Percentiles rank a stretch among this genome's conserved stretches.
These are phyloP conservation scores for Botia kubotai DNA, from an alignment of 2,797 vertebrate species.

Conservation along the genomic window DNA sequence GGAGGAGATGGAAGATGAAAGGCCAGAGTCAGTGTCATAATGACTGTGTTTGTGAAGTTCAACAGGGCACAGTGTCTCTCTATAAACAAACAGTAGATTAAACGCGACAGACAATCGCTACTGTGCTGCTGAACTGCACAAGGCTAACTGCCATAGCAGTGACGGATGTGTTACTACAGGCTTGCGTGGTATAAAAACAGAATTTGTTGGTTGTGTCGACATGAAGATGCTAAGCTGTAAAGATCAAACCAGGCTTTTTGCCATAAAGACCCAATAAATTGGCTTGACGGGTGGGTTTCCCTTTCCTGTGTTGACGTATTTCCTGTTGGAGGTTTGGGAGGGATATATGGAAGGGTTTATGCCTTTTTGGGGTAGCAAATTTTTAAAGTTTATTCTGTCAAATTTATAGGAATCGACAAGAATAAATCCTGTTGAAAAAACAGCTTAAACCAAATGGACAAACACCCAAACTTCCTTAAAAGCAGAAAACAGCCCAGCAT, in stretches of 20 bases:
- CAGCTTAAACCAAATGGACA: not conserved
- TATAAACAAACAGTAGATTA: slow-evolving; percentile 21
- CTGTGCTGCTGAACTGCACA: not conserved
- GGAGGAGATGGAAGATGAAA: slow-evolving; percentile 3
- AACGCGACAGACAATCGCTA: slow-evolving; percentile 6
- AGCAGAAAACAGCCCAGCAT: too few species aligned
- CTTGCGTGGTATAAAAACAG: not conserved
- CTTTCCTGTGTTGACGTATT: not conserved
- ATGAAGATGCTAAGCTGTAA: slow-evolving; percentile 24
- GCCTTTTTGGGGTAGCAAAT: not conserved
- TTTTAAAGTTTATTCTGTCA: not conserved
- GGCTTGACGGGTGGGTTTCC: not conserved
- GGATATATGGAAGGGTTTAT: not conserved
- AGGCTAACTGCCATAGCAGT: slow-evolving; percentile 5
- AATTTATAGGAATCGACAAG: too few species aligned
- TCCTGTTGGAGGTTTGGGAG: not conserved
- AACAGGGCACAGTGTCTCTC: slow-evolving; percentile 9
- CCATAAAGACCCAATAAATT: not conserved
- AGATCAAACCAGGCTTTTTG: slow-evolving; percentile 9
- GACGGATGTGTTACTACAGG: slow-evolving; percentile 22
- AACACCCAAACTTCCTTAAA: too few species aligned
- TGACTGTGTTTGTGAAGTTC: slow-evolving; percentile 4
- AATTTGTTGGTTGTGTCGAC: slow-evolving; percentile 3
- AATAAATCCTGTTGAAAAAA: not conserved
- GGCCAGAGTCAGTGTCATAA: slow-evolving; percentile 2